Percentiles rank a stretch among this genome's conserved stretches.
Evolutionary conservation across 2,888 invertebrate species (phyloP).

Genomic region (Auanema freiburgensis): DNA sequence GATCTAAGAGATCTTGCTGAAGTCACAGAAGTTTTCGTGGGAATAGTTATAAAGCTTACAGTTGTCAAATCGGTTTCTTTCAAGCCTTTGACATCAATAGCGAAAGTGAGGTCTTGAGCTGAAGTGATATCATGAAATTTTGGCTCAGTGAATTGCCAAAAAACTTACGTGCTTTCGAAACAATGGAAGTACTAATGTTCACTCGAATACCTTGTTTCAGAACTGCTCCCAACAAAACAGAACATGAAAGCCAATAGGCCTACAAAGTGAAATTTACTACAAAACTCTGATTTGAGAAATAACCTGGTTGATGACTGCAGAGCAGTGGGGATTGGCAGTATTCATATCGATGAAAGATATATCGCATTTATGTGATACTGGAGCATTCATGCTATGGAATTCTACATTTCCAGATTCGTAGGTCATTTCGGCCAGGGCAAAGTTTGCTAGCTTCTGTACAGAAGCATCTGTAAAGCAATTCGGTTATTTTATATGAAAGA

Average conservation of each 20-base stretch:
- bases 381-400: neutral
- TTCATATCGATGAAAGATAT: constrained; percentile 12
- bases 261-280: neutral
- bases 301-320: constrained; percentile 13
- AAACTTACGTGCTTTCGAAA: neutral
- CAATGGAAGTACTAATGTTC: constrained; percentile 6
- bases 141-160: constrained; percentile 1
- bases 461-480: neutral
- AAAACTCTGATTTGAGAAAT: neutral
- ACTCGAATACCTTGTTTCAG: constrained; percentile 19
- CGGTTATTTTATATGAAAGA: neutral
- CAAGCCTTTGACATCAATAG: constrained; percentile 22
- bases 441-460: neutral
- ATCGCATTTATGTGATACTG: constrained; percentile 7
- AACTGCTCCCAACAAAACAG: constrained; percentile 25
- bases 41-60: neutral
- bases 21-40: neutral
- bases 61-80: constrained; percentile 18
- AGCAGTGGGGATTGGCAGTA: neutral
- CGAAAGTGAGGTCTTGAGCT: constrained; percentile 24
- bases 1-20: neutral
- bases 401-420: constrained; percentile 11
- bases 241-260: constrained; percentile 35
- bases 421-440: constrained; percentile 6
- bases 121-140: no score